These are phyloP conservation scores for Zophobas atratus DNA, from an alignment of 1,140 invertebrate genomes.

Conservation along the genomic window DNA sequence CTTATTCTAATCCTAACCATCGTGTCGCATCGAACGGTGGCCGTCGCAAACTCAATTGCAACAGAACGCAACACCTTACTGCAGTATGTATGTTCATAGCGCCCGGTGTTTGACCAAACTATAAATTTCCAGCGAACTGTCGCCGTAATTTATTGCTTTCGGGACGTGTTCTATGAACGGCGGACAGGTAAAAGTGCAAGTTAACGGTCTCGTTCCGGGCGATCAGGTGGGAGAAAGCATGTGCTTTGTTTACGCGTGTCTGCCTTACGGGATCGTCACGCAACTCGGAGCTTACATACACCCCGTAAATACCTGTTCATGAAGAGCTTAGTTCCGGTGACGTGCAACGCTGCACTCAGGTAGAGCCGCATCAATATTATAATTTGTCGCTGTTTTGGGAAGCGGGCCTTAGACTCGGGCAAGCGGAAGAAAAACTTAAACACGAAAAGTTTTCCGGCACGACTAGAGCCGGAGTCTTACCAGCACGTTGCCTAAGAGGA, in stretches of 20 bases:
- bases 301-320: conserved; percentile 32
- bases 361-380: conserved; percentile 66
- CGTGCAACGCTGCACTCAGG: conserved; percentile 59
- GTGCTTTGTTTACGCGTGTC: conserved; percentile 48
- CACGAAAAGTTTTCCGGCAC: conserved; percentile 65
- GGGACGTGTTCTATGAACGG: too few species aligned
- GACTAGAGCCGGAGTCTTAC: conserved; percentile 63
- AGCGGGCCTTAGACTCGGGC: conserved; percentile 60
- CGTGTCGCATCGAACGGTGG: too few species aligned
- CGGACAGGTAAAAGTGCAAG: too few species aligned
- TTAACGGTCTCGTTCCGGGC: conserved; percentile 9
- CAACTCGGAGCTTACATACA: conserved; percentile 40
- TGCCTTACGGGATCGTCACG: conserved; percentile 43
- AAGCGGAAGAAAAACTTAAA: conserved; percentile 66
- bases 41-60: too few species aligned
- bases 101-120: too few species aligned
- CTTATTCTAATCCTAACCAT: too few species aligned
- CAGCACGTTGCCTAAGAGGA: conserved; percentile 66
- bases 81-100: too few species aligned
- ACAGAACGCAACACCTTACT: too few species aligned
- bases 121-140: too few species aligned
- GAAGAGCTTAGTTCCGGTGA: conserved; percentile 57
- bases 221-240: conserved; percentile 46
- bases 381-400: conserved; percentile 66
- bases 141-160: too few species aligned